phyloP scores from a whole-genome alignment of 1,140 invertebrate species.

The Sipha flava region DNA sequence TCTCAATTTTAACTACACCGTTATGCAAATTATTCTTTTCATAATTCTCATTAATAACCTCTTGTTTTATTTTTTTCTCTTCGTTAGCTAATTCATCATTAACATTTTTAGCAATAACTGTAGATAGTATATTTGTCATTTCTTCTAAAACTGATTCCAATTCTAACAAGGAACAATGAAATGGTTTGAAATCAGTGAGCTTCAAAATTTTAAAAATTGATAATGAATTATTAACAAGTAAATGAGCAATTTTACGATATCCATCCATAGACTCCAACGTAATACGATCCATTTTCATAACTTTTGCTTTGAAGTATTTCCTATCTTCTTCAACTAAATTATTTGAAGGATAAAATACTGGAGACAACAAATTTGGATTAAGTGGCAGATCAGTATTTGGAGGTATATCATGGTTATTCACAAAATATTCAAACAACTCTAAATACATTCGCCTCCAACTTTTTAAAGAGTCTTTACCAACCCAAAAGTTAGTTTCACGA shows the following conservation, averaged over 20 bases:
- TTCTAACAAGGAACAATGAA: background rate
- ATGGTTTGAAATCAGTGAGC: background rate
- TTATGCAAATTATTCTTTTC: background rate
- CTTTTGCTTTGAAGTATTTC: background rate
- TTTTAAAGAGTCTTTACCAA: conserved; percentile 39
- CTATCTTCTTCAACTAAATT: background rate
- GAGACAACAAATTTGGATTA: background rate
- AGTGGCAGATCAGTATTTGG: background rate
- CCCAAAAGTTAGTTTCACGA: conserved; percentile 35
- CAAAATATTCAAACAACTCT: conserved; percentile 23
- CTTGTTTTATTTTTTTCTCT: background rate
- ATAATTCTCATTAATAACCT: background rate
- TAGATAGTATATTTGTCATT: background rate
- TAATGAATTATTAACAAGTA: background rate
- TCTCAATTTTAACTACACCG: background rate
- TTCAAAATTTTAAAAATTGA: background rate
- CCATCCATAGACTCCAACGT: background rate
- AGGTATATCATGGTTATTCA: background rate
- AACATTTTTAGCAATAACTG: conserved; percentile 5
- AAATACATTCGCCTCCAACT: conserved; percentile 35
- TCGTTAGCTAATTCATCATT: background rate
- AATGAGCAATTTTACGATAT: background rate
- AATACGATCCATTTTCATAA: background rate
- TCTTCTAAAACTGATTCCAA: background rate
- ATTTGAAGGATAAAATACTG: background rate